Base-by-base conservation (phyloP, 1,140 invertebrate genomes). In the Ceratina calcarata region DNA sequence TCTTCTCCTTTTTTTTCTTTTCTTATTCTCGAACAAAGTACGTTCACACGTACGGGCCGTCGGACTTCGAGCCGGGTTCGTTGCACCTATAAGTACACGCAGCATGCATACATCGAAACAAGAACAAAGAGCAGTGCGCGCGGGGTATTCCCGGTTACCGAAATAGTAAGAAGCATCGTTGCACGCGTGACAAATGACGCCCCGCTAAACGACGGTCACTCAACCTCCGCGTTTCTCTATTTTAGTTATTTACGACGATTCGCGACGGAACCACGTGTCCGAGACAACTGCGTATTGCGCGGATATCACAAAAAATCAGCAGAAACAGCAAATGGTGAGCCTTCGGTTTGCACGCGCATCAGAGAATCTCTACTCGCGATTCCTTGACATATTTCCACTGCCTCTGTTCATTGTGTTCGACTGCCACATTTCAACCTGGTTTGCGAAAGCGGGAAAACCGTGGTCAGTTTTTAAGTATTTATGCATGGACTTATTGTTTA, bases 1-100 rank as follows among this genome's bases (percentile, higher is more conserved):
- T 71, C 27, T 18, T 62, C 16, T 62, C 16, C n/a, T 51, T 53
- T 73, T 8, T 58, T 57, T 53, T 66, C 61, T 53, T n/a, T 76
- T 61, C 13, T 60, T 58, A 57, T 78, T 70, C 60, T 51, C 65
- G 79, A 6, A 27, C 32, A 77, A 77, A 75, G 58, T 76, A 10
- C 60, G 58, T 77, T 81, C 74, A 76, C 79, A 68, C 79, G 79
- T 66, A 58, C 74, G 60, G 15, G 24, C 37, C 18, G 32, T 16
- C 65, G 16, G 58, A 76, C 58, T 62, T 49, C 49, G 49, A n/a
- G 12, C 0, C 27, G 67, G 24, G 67, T 76, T 81, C 74, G 74
- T 70, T 77, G 65, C 60, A 81, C 79, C 37, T 45, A 45, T 45
- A 10, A 45, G 74, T 77, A 57, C 51, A 49, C 45, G 27, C 27